phyloP scores from a whole-genome alignment of 2,888 invertebrate species.

The Xestia rhomboidea region DNA sequence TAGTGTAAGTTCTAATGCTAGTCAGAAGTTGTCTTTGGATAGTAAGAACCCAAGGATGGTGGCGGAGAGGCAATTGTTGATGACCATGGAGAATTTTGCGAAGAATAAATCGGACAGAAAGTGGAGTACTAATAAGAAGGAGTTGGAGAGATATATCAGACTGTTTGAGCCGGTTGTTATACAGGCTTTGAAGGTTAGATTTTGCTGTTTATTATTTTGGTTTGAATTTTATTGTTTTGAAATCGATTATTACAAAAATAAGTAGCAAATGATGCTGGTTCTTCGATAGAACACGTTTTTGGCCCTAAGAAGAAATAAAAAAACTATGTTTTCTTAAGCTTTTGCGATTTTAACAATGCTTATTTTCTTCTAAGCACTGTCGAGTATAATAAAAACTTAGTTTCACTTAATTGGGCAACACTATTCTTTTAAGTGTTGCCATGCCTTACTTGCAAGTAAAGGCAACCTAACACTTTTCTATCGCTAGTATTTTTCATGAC shows the following conservation, averaged over 20 bases:
- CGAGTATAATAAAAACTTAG: not conserved
- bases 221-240: not conserved
- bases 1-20: slow-evolving; percentile 80
- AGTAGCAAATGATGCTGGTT: not conserved
- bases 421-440: not conserved
- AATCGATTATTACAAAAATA: not conserved
- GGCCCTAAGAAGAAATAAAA: not conserved
- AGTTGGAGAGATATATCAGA: slow-evolving; percentile 94
- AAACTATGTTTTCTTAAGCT: no score
- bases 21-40: slow-evolving; percentile 81
- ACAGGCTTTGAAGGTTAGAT: slow-evolving; percentile 94
- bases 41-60: slow-evolving; percentile 82
- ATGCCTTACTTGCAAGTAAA: not conserved
- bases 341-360: no score
- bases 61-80: slow-evolving; percentile 81
- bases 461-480: not conserved
- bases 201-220: not conserved
- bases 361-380: not conserved
- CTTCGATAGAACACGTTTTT: not conserved
- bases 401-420: not conserved
- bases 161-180: slow-evolving; percentile 99
- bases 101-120: slow-evolving; percentile 87
- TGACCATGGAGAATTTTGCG: slow-evolving; percentile 86
- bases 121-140: slow-evolving; percentile 88
- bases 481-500: no score